Base-by-base conservation (phyloP, 2,113 vertebrate species). In the Chrysochloris asiatica region DNA sequence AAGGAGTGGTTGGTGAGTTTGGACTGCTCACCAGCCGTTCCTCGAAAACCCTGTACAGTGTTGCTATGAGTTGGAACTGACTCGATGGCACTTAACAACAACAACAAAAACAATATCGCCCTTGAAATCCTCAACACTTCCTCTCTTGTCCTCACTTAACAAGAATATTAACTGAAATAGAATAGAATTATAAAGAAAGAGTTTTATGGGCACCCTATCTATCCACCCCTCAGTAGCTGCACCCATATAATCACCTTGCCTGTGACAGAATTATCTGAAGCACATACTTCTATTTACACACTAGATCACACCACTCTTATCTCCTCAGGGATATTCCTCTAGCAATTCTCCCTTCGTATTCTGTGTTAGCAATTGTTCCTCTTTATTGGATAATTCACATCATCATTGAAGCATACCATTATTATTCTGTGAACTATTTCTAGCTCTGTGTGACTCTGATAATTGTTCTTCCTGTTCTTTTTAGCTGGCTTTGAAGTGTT, bases 161-260 rank as follows among this genome's bases (percentile, higher is more conserved):
- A 52, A 83, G 50, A 30, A 8, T 5, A 47, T 13, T 36, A 22
- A 63, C 61, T 33, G 33, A 11, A 33, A 30, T 63, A 63, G 61
- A 63, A 63, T 65, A 16, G 26, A 65, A 65, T 65, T 65, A 65
- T 65, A 38, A 26, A 65, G 26, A 76, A n/a, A 5, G 16, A 2
- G 33, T 1, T 26, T 16, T 50, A 30, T 19, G 43, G n/a, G 24
- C 26, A 12, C n/a, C 28, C 2, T 1, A 1, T 17, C 16, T 0
- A 1, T 52, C 43, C 24, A 38, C 36, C 3, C 0, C 19, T 59
- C 14, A n/a, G n/a, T n/a, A n/a, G n/a, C n/a, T n/a, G n/a, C n/a
- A n/a, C 71, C 22, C 4, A 47, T 16, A 8, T 19, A 21, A 13
- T 9, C 41, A 0, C 28, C 22, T 36, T 14, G 2, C 72, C 36